Evolutionary conservation across 2,113 vertebrate species (phyloP).

Genomic region (Pelmatolapia mariae): DNA sequence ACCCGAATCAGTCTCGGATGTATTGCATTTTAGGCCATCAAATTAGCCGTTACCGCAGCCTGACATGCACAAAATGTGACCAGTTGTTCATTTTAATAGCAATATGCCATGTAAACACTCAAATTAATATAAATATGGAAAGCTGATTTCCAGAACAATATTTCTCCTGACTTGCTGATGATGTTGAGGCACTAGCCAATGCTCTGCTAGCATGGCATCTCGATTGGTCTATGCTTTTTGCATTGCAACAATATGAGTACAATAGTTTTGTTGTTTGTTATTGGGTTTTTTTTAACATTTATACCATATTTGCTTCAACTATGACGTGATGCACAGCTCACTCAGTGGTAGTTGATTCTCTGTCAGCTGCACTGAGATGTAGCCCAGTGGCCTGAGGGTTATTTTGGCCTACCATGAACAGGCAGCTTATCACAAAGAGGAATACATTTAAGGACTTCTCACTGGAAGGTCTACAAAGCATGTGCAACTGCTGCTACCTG

Average conservation of each 20-base stretch:
- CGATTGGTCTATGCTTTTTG: neutral
- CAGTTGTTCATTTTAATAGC: neutral
- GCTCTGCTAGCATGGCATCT: neutral
- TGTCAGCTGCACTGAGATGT: neutral
- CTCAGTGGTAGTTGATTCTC: neutral
- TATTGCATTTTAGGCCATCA: neutral
- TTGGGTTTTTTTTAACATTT: neutral
- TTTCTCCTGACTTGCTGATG: neutral
- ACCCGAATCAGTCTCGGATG: neutral
- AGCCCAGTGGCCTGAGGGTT: neutral
- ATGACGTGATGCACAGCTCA: neutral
- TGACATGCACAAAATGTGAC: neutral
- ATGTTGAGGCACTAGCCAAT: neutral
- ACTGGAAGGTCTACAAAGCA: neutral
- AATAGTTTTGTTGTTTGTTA: neutral
- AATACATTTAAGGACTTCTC: neutral
- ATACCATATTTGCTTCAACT: neutral
- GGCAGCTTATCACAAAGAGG: neutral
- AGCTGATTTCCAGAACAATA: neutral
- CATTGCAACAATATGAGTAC: neutral
- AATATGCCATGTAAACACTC: neutral
- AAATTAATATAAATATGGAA: neutral
- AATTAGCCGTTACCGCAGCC: rapidly evolving
- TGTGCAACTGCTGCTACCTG: neutral
- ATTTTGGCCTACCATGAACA: neutral